phyloP scores from a whole-genome alignment of 2,113 vertebrate species.

The Loxodonta africana region DNA sequence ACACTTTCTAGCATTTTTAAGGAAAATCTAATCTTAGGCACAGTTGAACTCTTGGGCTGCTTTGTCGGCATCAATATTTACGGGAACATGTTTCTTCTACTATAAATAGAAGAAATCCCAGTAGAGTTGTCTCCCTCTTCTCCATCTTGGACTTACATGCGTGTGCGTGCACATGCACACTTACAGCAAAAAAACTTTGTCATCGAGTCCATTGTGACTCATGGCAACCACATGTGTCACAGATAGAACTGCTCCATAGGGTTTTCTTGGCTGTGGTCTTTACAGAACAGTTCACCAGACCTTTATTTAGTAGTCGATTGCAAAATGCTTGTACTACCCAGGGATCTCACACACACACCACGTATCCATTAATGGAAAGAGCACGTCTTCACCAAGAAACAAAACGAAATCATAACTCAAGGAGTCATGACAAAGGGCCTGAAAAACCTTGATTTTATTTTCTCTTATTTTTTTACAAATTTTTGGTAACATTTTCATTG shows the following conservation, averaged over 20 bases:
- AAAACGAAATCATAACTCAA: not conserved
- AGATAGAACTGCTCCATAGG: not conserved
- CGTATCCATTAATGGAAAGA: not conserved
- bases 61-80: conserved; percentile 42
- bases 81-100: conserved; percentile 43
- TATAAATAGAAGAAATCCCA: conserved; percentile 58
- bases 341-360: not conserved
- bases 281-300: not conserved
- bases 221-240: not conserved
- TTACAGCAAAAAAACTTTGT: not conserved
- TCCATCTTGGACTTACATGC: not conserved
- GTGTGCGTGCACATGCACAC: too few relatives aligned
- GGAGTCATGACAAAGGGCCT: not conserved
- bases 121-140: not conserved
- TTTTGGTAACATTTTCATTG: not conserved
- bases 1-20: conserved; percentile 31
- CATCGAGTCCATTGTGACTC: not conserved
- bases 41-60: not conserved
- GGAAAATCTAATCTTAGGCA: conserved; percentile 51
- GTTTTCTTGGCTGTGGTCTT: not conserved
- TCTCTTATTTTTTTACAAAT: not conserved
- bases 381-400: not conserved
- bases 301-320: not conserved
- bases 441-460: not conserved
- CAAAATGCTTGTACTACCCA: too few relatives aligned